Evolutionary conservation across 2,888 invertebrate genomes (phyloP), one percentile per base, ranked within the genome.

Genomic region (Apodemia zela): DNA sequence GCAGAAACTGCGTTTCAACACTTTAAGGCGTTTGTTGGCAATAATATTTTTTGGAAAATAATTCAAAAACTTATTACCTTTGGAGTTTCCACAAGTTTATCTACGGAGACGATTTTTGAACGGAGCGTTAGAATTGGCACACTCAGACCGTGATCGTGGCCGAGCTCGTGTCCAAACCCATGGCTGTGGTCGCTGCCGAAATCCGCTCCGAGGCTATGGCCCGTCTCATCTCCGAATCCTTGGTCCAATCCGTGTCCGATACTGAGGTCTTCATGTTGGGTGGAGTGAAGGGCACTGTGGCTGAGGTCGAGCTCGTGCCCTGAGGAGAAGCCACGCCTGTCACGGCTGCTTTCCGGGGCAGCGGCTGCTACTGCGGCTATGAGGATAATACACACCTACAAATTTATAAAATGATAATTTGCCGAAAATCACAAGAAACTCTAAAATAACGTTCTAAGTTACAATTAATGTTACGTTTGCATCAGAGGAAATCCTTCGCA

Each of bases 81-180:
- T 15, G 84, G 85, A 6, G 80, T 80, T 51, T 75, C 73, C 4
- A 83, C 78, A 21, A 82, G 71, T 62, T 80, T 82, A 71, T 78
- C 75, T 57, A 78, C 71, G 10, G 72, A 11, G 21, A 47, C 17
- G 47, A 47, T n/a, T 47, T 47, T 47, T 47, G 47, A 47, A 15
- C 7, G 47, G 8, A 35, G 10, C 35, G 35, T 35, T 10, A 38
- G 17, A 49, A 17, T 17, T 49, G 47, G 47, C 17, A 13, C 47
- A 49, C 47, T 17, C 2, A 49, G 17, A 8, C 17, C 3, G 47
- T 49, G 47, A n/a, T 17, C 47, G 17, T 51, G 47, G 5, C 17
- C 17, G n/a, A 17, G 47, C 17, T 17, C 47, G 17, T 17, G 47
- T 17, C 17, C 47, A 8, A 10, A 10, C 17, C 8, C 10, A 17